These are phyloP conservation scores for Thymelicus sylvestris DNA, from an alignment of 2,888 invertebrate species.

Conservation along the genomic window DNA sequence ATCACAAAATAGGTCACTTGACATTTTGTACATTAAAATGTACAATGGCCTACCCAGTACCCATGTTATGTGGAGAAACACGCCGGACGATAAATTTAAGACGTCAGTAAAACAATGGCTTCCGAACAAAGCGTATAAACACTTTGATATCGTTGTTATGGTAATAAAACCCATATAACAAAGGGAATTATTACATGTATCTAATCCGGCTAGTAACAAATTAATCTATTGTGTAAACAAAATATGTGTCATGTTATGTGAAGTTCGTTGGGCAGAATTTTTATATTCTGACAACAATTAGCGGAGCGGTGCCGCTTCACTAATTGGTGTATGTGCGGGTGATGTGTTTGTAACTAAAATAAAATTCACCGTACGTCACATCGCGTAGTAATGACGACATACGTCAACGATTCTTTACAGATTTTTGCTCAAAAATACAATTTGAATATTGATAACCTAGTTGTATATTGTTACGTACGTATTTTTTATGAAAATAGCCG, in stretches of 20 bases:
- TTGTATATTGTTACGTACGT: too few species aligned
- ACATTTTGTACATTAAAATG: neutral
- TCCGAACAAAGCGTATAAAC: neutral
- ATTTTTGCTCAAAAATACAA: too few species aligned
- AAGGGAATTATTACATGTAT: neutral
- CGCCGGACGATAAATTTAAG: conserved; percentile 4
- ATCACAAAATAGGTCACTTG: neutral
- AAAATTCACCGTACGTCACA: too few species aligned
- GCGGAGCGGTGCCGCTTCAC: too few species aligned
- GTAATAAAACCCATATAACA: neutral
- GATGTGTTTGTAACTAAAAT: too few species aligned
- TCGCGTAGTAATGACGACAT: too few species aligned
- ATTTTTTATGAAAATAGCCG: too few species aligned
- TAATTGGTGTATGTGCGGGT: too few species aligned
- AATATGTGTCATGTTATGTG: neutral
- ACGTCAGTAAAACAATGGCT: conserved; percentile 7
- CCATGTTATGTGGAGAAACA: neutral
- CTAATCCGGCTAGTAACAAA: neutral
- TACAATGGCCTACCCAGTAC: neutral
- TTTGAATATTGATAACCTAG: too few species aligned
- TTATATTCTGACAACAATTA: too few species aligned
- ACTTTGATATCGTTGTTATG: neutral
- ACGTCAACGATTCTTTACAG: too few species aligned
- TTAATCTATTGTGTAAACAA: neutral
- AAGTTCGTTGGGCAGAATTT: neutral